Conservation (phyloP, 2,113 vertebrate genomes). For the Oreochromis niloticus region DNA sequence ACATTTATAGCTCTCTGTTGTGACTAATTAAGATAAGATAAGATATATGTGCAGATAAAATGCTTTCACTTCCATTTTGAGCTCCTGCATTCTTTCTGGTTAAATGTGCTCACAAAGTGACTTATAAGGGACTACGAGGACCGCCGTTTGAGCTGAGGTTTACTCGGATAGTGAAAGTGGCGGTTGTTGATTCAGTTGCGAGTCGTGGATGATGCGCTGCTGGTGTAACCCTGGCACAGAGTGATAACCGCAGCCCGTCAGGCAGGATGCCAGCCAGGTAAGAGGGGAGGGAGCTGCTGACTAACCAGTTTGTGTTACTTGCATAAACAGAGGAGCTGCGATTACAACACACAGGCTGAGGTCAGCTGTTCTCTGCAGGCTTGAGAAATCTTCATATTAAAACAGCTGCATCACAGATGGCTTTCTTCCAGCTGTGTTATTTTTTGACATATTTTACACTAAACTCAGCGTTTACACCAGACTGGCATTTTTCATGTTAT, state of each 20-base stretch:
- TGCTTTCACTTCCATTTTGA: neutral
- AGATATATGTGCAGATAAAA: neutral
- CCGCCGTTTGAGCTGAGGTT: neutral
- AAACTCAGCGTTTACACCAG: neutral
- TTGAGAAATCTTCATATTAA: neutral
- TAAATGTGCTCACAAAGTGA: neutral
- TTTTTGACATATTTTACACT: neutral
- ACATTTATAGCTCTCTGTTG: neutral
- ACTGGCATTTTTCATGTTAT: neutral
- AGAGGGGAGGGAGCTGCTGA: neutral
- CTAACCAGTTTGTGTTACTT: neutral
- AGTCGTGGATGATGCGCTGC: accelerated
- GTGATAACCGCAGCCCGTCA: neutral
- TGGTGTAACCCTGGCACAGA: neutral
- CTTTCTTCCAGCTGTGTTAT: neutral
- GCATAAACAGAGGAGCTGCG: neutral
- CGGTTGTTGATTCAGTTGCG: neutral
- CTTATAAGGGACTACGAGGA: neutral
- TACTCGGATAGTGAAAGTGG: neutral
- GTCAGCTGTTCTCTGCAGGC: neutral
- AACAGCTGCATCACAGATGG: neutral
- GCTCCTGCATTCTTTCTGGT: neutral
- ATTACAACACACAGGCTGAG: neutral
- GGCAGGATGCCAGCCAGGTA: neutral
- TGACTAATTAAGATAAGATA: neutral